phyloP scores from a whole-genome alignment of 2,113 vertebrate species.

The Carassius gibelio region DNA sequence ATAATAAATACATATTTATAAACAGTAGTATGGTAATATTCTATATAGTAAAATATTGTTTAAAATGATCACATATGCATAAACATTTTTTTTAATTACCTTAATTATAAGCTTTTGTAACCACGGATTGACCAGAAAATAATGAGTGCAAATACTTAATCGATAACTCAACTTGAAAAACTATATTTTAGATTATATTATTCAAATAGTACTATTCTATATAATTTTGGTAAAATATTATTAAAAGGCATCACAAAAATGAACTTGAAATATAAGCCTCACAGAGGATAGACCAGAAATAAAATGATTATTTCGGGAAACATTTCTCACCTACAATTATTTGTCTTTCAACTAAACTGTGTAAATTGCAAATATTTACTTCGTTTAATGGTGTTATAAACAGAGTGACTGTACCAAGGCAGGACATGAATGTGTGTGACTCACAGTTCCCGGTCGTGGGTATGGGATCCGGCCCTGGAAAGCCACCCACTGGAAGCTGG shows the following conservation, averaged over 20 bases:
- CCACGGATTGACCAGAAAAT: not conserved
- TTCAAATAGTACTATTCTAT: no score
- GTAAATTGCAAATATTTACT: not conserved
- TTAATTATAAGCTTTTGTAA: not conserved
- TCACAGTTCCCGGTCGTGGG: slow-evolving; percentile 94
- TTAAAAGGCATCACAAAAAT: no score
- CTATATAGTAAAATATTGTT: no score
- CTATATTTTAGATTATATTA: no score
- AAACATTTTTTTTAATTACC: not conserved
- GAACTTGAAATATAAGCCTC: not conserved
- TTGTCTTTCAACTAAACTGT: not conserved
- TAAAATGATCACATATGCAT: not conserved
- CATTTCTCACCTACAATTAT: not conserved
- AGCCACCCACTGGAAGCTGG: slow-evolving; percentile 93
- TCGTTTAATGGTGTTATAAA: not conserved
- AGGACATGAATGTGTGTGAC: slow-evolving; percentile 60
- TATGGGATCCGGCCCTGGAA: slow-evolving; percentile 97
- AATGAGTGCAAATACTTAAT: not conserved
- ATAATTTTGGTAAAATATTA: no score
- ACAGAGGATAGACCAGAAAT: not conserved
- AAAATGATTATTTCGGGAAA: not conserved
- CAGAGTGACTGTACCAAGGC: not conserved
- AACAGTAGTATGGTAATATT: no score
- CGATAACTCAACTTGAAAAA: no score
- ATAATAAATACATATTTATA: no score